phyloP scores from a whole-genome alignment of 2,888 invertebrate genomes.

The Cataglyphis altisquamis region DNA sequence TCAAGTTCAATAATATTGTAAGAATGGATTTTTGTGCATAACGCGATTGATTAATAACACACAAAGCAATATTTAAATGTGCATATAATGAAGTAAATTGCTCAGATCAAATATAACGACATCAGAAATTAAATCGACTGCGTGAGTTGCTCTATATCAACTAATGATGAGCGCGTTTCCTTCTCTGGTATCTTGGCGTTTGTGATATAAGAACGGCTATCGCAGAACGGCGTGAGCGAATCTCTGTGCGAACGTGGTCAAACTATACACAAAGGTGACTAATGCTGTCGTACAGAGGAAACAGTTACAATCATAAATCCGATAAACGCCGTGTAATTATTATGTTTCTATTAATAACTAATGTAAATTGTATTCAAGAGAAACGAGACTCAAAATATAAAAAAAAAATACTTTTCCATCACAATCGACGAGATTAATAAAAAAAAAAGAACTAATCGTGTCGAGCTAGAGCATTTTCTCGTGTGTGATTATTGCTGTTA shows the following conservation, averaged over 20 bases:
- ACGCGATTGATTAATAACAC: neutral
- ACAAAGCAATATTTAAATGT: neutral
- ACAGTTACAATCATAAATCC: slow-evolving; percentile 55
- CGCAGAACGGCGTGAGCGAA: slow-evolving; percentile 54
- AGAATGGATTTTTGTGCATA: neutral
- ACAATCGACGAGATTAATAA: neutral
- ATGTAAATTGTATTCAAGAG: slow-evolving; percentile 39
- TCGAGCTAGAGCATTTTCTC: slow-evolving; percentile 12
- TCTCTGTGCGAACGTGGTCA: slow-evolving; percentile 62
- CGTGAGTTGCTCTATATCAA: slow-evolving; percentile 66
- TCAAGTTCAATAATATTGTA: neutral
- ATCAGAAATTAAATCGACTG: slow-evolving; percentile 38
- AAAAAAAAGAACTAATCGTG: neutral
- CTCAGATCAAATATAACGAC: neutral
- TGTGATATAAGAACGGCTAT: slow-evolving; percentile 69
- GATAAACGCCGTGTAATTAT: slow-evolving; percentile 68
- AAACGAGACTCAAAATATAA: neutral
- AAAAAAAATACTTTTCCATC: neutral
- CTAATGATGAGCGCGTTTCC: slow-evolving; percentile 73
- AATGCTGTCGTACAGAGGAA: slow-evolving; percentile 69
- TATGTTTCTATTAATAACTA: slow-evolving; percentile 56
- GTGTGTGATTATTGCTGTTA: neutral
- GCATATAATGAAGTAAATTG: neutral
- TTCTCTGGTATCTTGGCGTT: slow-evolving; percentile 70
- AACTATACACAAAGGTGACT: slow-evolving; percentile 70